phyloP scores from a whole-genome alignment of 2,888 invertebrate species.

The Euplexia lucipara region DNA sequence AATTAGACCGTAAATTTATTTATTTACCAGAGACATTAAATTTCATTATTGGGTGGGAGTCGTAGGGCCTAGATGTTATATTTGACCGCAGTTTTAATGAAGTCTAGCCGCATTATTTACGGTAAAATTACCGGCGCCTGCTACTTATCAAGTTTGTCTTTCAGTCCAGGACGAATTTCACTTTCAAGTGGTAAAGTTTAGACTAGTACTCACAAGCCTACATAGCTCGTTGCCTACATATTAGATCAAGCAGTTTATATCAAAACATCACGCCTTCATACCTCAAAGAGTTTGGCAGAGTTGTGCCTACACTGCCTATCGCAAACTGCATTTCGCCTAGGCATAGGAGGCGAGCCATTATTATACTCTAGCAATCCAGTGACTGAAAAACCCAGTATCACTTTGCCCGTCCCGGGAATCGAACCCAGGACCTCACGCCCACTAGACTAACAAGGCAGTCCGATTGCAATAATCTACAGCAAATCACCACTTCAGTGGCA shows the following conservation, averaged over 20 bases:
- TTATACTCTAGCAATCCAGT: too few relatives aligned
- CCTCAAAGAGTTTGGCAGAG: too few relatives aligned
- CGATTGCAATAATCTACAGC: background rate
- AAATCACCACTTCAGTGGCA: conserved; percentile 11
- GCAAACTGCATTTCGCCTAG: too few relatives aligned
- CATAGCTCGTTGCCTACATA: background rate
- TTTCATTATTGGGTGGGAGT: background rate
- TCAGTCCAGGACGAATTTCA: background rate
- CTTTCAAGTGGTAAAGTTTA: background rate
- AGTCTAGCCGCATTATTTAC: background rate
- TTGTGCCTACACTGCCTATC: too few relatives aligned
- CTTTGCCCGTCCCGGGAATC: too few relatives aligned
- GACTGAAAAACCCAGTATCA: too few relatives aligned
- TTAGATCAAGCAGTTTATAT: too few relatives aligned
- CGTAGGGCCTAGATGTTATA: too few relatives aligned
- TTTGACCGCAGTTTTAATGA: conserved; percentile 3
- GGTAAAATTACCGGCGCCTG: background rate
- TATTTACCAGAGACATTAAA: conserved; percentile 10
- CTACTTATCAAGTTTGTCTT: background rate
- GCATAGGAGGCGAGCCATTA: too few relatives aligned
- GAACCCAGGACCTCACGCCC: too few relatives aligned
- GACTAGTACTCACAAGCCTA: background rate
- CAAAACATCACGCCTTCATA: too few relatives aligned
- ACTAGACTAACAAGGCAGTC: too few relatives aligned
- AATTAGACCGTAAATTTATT: conserved; percentile 19